These are phyloP conservation scores for Tauraco hartlaubi DNA, from an alignment of 2,797 vertebrate genomes.

Conservation along the genomic window DNA sequence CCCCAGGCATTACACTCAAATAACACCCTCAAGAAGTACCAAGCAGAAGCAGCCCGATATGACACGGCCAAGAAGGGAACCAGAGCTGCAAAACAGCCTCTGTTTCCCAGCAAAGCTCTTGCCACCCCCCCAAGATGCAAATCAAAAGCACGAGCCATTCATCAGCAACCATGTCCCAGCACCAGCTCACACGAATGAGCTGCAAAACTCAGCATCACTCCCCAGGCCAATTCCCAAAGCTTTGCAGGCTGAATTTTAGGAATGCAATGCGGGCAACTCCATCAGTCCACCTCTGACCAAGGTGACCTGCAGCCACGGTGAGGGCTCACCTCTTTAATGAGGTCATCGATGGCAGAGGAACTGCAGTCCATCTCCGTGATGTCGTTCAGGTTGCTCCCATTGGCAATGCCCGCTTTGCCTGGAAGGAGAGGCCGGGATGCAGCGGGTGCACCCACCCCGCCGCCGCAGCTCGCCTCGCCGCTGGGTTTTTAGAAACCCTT, in stretches of 20 bases:
- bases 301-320: rapidly evolving
- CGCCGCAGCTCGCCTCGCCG: rapidly evolving
- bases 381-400: constrained; percentile 73
- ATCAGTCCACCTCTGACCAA: rapidly evolving
- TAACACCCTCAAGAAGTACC: background rate
- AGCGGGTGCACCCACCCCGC: background rate
- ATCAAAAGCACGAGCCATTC: rapidly evolving
- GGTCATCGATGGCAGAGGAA: constrained; percentile 86
- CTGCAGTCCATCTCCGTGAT: constrained; percentile 88
- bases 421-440: constrained; percentile 11
- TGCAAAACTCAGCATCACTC: rapidly evolving
- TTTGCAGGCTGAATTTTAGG: background rate
- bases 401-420: constrained; percentile 81
- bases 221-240: background rate
- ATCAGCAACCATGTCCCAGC: rapidly evolving
- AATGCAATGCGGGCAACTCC: rapidly evolving
- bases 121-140: background rate
- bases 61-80: background rate
- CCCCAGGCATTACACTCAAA: background rate
- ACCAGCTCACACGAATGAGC: rapidly evolving
- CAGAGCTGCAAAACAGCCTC: background rate
- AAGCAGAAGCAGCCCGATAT: background rate
- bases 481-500: background rate
- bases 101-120: background rate
- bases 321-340: constrained; percentile 89